Base-by-base conservation (phyloP, 2,797 vertebrate genomes). In the Poeciliopsis infans region DNA sequence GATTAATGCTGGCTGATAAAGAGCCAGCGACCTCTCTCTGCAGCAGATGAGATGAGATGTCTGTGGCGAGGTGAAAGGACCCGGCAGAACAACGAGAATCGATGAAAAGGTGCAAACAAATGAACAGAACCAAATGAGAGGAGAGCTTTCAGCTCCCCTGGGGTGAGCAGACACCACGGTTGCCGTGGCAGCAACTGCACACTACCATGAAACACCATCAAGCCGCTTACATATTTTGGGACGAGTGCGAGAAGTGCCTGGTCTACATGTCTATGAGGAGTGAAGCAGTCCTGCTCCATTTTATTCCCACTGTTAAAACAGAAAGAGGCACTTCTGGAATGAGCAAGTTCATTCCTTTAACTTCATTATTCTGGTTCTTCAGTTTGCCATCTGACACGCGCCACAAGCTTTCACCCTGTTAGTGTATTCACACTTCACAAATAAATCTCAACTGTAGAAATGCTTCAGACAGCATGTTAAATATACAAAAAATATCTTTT, bases 1-100 rank as follows among this genome's bases (percentile, higher is more conserved):
- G 86, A 94, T 94, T 91, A 93, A 85, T 83, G 83, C 47, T 55
- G 82, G 84, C 89, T 88, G 93, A 95, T 92, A 94, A 94, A 94
- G 94, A 95, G 73, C 82, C 81, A 85, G 88, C 84, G 87, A 78
- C 55, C 46, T 83, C 72, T 20, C 76, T 75, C 55, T 76, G 79
- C 75, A 83, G 83, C 57, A 82, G 86, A 87, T 84, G 83, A 90
- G 80, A 87, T 86, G 80, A 86, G 75, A 59, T 15, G 83, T 80
- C 15, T 0, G 57, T 1, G 0, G 64, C 72, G 39, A 76, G 47
- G 18, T 69, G 47, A 57, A 36, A 61, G 61, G 78, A 86, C 83
- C 18, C 4, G 69, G 66, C 57, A 64, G 57, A 75, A 20, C 57
- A 77, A 82, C 83, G 74, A 82, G 82, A 86, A 86, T 81, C 15